A percentile compares a stretch with the other conserved stretches of the same genome.
Evolutionary conservation across 1,140 invertebrate genomes (phyloP).

Genomic region (Trissolcus basalis): DNA sequence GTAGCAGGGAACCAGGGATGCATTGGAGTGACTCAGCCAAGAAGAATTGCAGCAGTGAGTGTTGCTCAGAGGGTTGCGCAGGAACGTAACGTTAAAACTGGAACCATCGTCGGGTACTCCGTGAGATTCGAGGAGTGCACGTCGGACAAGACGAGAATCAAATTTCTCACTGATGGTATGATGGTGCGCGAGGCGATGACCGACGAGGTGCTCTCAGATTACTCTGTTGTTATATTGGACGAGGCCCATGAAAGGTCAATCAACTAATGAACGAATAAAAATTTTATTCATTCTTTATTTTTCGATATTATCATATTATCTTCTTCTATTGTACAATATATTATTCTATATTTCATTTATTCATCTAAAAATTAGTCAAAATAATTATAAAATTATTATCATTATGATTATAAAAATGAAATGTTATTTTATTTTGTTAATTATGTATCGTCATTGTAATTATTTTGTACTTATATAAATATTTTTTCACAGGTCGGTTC

Average conservation of each 20-base stretch:
- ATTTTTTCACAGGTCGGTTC: slow-evolving; percentile 83
- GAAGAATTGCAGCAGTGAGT: slow-evolving; percentile 94
- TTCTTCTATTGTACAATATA: too few relatives aligned
- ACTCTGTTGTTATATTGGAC: slow-evolving; percentile 93
- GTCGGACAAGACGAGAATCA: slow-evolving; percentile 85
- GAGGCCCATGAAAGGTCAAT: slow-evolving; percentile 91
- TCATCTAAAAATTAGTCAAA: too few relatives aligned
- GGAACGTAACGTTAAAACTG: slow-evolving; percentile 82
- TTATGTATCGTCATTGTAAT: too few relatives aligned
- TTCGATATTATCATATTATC: too few relatives aligned
- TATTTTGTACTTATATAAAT: not conserved
- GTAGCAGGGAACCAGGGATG: slow-evolving; percentile 79
- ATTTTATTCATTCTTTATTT: too few relatives aligned
- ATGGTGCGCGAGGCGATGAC: slow-evolving; percentile 90
- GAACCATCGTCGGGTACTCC: slow-evolving; percentile 89
- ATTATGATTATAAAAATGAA: too few relatives aligned
- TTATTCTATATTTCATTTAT: too few relatives aligned
- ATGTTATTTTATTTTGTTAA: too few relatives aligned
- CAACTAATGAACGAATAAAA: not conserved
- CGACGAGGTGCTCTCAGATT: slow-evolving; percentile 83
- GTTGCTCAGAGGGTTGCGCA: slow-evolving; percentile 90
- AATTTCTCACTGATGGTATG: slow-evolving; percentile 97
- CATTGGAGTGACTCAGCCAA: slow-evolving; percentile 91
- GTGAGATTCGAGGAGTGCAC: slow-evolving; percentile 95
- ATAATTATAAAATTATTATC: too few relatives aligned